phyloP scores from a whole-genome alignment of 1,140 invertebrate genomes.

The Neocloeon triangulifer region DNA sequence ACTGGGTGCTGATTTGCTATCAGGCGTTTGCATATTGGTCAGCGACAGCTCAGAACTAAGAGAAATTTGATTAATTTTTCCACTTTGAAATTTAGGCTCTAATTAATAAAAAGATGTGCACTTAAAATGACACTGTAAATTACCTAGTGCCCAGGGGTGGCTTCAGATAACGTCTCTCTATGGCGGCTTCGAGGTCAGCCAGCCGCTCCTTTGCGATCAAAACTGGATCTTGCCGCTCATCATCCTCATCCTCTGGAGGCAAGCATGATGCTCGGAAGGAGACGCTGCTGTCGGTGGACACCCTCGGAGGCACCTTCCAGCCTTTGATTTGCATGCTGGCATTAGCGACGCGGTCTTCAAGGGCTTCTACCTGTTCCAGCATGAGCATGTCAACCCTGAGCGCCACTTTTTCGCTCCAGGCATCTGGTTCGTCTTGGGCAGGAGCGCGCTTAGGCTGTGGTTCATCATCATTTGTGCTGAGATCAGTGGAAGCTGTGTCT shows the following conservation, averaged over 20 bases:
- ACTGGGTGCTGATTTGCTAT: conserved; percentile 5
- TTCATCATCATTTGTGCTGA: conserved; percentile 10
- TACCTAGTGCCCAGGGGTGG: conserved; percentile 65
- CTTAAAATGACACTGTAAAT: no score
- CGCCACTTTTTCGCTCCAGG: conserved; percentile 47
- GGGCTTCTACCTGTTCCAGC: conserved; percentile 66
- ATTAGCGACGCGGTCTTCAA: conserved; percentile 79
- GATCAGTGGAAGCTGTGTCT: conserved; percentile 25
- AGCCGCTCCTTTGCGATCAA: conserved; percentile 52
- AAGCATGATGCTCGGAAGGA: conserved; percentile 24
- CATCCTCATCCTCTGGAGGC: conserved; percentile 16
- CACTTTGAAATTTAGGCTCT: no score
- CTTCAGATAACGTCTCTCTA: conserved; percentile 81
- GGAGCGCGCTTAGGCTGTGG: conserved; percentile 3
- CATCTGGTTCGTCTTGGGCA: conserved; percentile 5
- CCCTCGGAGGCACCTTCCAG: conserved; percentile 51
- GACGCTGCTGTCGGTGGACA: conserved; percentile 28
- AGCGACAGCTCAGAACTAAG: no score
- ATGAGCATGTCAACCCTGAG: conserved; percentile 57
- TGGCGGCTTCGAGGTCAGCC: conserved; percentile 62
- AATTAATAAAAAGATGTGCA: no score
- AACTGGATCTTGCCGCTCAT: conserved; percentile 31
- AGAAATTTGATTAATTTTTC: neutral
- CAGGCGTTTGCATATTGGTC: no score
- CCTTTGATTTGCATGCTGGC: conserved; percentile 84